Conservation (phyloP, 2,113 vertebrate species). For the Tachuris rubrigastra region DNA sequence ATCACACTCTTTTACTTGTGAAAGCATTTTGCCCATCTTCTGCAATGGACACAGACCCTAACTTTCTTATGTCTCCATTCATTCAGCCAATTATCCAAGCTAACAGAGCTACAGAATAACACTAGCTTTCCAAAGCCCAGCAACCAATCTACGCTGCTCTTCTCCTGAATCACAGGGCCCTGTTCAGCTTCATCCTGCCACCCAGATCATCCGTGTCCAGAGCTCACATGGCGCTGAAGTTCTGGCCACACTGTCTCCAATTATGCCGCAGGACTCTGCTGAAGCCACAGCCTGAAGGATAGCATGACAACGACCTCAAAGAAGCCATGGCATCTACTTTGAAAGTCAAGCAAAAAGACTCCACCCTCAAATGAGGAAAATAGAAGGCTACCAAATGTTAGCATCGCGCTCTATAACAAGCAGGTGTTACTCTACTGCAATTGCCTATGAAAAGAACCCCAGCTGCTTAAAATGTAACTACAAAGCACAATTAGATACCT, state of each 20-base stretch:
- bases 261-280: not conserved
- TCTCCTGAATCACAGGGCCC: not conserved
- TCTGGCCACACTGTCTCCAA: not conserved
- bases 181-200: not conserved
- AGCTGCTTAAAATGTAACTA: not conserved
- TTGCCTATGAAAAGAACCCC: not conserved
- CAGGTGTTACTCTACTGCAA: not conserved
- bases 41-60: no score
- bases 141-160: not conserved
- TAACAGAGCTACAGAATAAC: not conserved
- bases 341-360: not conserved
- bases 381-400: not conserved
- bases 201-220: rapidly evolving
- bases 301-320: not conserved
- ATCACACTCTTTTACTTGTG: not conserved
- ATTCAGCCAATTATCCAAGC: not conserved
- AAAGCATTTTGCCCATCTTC: no score
- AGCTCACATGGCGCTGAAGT: not conserved
- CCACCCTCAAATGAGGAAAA: not conserved
- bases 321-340: not conserved
- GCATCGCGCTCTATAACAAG: not conserved
- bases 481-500: not conserved
- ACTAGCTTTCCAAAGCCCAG: not conserved
- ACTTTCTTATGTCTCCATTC: no score
- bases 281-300: not conserved